Conservation (phyloP, 2,113 vertebrate genomes). For the Pipa parva region DNA sequence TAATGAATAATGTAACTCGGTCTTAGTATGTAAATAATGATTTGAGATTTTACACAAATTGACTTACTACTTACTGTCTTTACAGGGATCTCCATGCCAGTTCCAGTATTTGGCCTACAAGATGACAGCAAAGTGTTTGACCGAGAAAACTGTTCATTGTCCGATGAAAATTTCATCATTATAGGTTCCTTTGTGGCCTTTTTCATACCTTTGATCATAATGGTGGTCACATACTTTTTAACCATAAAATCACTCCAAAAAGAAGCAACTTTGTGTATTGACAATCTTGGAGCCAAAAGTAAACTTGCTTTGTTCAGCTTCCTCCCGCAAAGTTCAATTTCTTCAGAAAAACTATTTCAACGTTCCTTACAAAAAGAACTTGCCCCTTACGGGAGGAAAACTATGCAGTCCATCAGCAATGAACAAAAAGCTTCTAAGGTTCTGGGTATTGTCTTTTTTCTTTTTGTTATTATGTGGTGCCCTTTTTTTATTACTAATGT, state of each 20-base stretch:
- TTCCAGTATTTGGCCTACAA: conserved; percentile 85
- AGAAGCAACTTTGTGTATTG: conserved; percentile 81
- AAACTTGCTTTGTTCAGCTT: conserved; percentile 82
- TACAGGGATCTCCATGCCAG: conserved; percentile 87
- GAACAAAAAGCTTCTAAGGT: conserved; percentile 97
- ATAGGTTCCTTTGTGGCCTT: conserved; percentile 91
- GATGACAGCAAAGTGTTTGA: conserved; percentile 89
- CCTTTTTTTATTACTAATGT: conserved; percentile 97
- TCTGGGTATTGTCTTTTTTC: conserved; percentile 91
- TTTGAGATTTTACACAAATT: conserved; percentile 41
- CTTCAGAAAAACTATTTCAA: conserved; percentile 83
- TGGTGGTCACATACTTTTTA: conserved; percentile 93
- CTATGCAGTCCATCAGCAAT: conserved; percentile 91
- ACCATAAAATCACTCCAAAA: conserved; percentile 87
- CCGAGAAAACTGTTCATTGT: conserved; percentile 79
- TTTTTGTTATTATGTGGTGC: conserved; percentile 98
- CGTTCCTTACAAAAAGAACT: conserved; percentile 74
- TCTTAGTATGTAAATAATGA: too few species aligned
- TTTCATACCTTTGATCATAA: conserved; percentile 91
- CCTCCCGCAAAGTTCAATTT: conserved; percentile 79
- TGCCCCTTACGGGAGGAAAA: conserved; percentile 68
- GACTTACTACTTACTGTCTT: conserved; percentile 45
- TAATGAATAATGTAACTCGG: too few species aligned
- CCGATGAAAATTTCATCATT: conserved; percentile 83
- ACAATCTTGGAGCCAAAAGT: conserved; percentile 74